Percentiles rank a stretch among this genome's conserved stretches.
phyloP scores from a whole-genome alignment of 2,888 invertebrate genomes.

The Ceriagrion tenellum region DNA sequence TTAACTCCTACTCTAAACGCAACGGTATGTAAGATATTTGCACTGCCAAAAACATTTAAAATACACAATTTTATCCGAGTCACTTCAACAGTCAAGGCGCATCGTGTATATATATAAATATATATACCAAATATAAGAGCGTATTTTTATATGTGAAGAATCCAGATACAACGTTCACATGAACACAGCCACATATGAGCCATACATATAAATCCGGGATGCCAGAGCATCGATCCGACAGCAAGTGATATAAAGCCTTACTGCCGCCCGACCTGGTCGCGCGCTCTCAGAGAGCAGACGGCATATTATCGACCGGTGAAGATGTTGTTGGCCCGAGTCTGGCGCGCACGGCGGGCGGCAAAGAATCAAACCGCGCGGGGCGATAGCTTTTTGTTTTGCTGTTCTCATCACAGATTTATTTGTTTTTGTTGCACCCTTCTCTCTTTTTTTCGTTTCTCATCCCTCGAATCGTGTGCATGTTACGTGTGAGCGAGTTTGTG shows the following conservation, averaged over 20 bases:
- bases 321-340: constrained; percentile 59
- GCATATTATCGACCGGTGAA: constrained; percentile 58
- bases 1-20: neutral
- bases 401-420: constrained; percentile 42
- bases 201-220: neutral
- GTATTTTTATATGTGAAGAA: neutral
- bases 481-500: constrained; percentile 16
- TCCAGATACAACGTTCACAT: neutral
- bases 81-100: no score
- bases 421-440: constrained; percentile 41
- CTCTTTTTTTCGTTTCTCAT: neutral
- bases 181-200: neutral
- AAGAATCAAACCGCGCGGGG: constrained; percentile 61
- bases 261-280: constrained; percentile 56
- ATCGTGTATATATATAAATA: no score
- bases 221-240: constrained; percentile 49
- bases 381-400: constrained; percentile 60
- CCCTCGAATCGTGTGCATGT: constrained; percentile 9
- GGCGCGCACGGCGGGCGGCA: constrained; percentile 14
- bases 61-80: no score
- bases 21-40: neutral
- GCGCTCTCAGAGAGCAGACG: constrained; percentile 54
- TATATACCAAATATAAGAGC: neutral
- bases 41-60: neutral
- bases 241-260: constrained; percentile 40